Evolutionary conservation across 2,797 vertebrate species (phyloP).

Genomic region (Amazonetta brasiliensis): DNA sequence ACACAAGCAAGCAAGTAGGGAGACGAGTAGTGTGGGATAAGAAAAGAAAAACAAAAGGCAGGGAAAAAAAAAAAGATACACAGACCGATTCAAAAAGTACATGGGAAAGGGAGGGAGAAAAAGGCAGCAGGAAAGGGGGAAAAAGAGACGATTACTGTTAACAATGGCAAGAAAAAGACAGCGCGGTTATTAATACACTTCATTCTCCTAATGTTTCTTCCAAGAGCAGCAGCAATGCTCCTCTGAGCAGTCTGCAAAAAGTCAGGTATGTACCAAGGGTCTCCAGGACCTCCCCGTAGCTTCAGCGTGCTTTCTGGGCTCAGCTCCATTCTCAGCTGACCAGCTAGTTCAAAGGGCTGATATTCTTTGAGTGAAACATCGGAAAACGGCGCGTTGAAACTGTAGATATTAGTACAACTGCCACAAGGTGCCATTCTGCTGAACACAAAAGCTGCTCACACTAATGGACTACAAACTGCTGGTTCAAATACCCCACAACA

Average conservation of each 20-base stretch:
- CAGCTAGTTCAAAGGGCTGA: neutral
- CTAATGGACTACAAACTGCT: no score
- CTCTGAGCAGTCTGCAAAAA: neutral
- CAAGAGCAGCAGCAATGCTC: neutral
- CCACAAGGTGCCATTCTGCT: neutral
- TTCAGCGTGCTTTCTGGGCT: neutral
- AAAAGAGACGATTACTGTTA: conserved; percentile 53
- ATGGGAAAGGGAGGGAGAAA: conserved; percentile 23
- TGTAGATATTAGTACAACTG: no score
- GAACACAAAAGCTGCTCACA: neutral
- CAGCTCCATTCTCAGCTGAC: neutral
- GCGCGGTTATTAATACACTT: neutral
- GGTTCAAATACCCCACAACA: neutral
- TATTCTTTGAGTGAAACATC: neutral
- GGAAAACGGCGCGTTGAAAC: neutral
- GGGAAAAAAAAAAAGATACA: conserved; percentile 71
- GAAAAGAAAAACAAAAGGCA: conserved; percentile 3
- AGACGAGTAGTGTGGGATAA: neutral
- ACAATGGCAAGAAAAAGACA: conserved; percentile 5
- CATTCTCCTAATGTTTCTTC: neutral
- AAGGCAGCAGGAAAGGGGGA: conserved; percentile 58
- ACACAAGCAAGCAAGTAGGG: conserved; percentile 51
- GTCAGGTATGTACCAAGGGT: neutral
- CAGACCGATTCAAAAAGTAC: neutral
- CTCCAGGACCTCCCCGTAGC: neutral